Evolutionary conservation across 2,888 invertebrate genomes (phyloP), one percentile per base, ranked within the genome.

Genomic region (Chironomus riparius): DNA sequence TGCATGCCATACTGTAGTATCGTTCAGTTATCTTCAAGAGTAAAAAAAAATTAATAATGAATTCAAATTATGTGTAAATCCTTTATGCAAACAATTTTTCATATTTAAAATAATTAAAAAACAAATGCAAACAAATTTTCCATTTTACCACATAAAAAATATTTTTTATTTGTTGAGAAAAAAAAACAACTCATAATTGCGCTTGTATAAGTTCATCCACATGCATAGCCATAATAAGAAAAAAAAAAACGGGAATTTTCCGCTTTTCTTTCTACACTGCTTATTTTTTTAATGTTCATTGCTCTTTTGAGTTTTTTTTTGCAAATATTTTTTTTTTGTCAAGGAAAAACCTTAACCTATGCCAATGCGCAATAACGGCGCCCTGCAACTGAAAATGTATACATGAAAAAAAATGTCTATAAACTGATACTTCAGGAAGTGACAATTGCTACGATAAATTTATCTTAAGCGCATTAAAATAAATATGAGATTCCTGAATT

Each of bases 341-440:
- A 56, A 56, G 15, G 65, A 65, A 65, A 65, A 65, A 65, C 65
- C 72, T 61, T 80, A 80, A 80, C 80, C 80, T 80, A 80, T 76
- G 79, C 78, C 79, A 80, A 79, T 80, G 79, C 80, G 78, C 79
- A 80, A 79, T 79, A 78, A 79, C 78, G 79, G 78, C 79, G 79
- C 78, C 78, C 76, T 78, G 24, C 38, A 68, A 50, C 13, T 50
- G 18, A 65, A 18, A 65, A 65, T 21, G 65, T 18, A 56, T 15
- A 24, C 21, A 65, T 24, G 10, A 65, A 21, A 21, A 21, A 24
- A 65, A 65, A 5, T 24, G 22, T 21, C 65, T 24, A 65, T 65
- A 65, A 21, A 3, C 13, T 62, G 18, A 62, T 62, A 18, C 62
- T 62, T 65, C 65, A 65, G 65, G 65, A 65, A 65, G 65, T 65